Evolutionary conservation across 2,888 invertebrate genomes (phyloP).

Genomic region (Eupeodes latifasciatus): DNA sequence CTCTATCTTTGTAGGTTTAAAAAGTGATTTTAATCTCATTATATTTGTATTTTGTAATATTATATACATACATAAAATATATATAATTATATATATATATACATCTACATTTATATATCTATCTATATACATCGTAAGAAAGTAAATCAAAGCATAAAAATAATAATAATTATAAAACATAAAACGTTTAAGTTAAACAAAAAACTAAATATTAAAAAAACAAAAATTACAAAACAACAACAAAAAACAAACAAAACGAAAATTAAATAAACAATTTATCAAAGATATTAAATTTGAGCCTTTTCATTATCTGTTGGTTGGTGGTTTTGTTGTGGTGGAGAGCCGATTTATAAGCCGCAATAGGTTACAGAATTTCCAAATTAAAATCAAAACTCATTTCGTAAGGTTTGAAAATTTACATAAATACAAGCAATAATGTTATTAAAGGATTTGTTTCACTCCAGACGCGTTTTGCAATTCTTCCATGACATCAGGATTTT

Average conservation of each 20-base stretch:
- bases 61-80: constrained; percentile 70
- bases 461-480: no score
- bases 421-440: no score
- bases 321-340: background rate
- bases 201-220: constrained; percentile 9
- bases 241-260: constrained; percentile 21
- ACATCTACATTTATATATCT: constrained; percentile 73
- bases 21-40: constrained; percentile 76
- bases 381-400: no score
- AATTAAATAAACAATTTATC: constrained; percentile 71
- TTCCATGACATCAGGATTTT: no score
- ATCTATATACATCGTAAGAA: constrained; percentile 71
- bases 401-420: no score
- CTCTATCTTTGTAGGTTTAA: constrained; percentile 70
- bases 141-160: constrained; percentile 62
- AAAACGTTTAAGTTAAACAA: constrained; percentile 40
- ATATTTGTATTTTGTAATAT: constrained; percentile 76
- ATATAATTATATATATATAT: constrained; percentile 62
- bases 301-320: background rate
- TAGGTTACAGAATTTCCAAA: no score
- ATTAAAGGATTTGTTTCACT: no score
- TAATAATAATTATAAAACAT: constrained; percentile 40
- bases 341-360: no score
- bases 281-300: constrained; percentile 35
- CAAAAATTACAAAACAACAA: background rate